Percentiles rank a stretch among this genome's conserved stretches.
Evolutionary conservation across 2,113 vertebrate species (phyloP).

Genomic region (Cepphus grylle): DNA sequence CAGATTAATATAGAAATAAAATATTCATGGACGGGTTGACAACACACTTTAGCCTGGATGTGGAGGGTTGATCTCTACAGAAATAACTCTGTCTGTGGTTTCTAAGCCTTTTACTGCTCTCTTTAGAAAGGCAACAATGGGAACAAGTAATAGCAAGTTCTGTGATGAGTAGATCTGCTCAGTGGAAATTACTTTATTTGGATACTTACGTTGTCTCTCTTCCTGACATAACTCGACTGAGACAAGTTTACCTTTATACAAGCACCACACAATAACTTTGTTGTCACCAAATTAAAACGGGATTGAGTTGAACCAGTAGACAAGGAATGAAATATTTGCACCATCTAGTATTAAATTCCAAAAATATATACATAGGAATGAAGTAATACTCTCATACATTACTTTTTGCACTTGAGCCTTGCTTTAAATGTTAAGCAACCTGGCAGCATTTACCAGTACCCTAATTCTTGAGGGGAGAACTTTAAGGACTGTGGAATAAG

Average conservation of each 20-base stretch:
- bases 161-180: neutral
- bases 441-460: neutral
- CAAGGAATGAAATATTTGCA: neutral
- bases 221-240: neutral
- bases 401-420: neutral
- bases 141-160: neutral
- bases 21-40: neutral
- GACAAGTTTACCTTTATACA: neutral
- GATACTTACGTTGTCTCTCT: neutral
- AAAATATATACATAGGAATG: neutral
- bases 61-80: neutral
- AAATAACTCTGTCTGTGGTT: neutral
- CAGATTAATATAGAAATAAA: neutral
- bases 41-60: neutral
- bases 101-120: neutral
- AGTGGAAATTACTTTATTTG: neutral
- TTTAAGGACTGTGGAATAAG: neutral
- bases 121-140: neutral
- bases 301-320: neutral
- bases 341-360: neutral
- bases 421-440: neutral
- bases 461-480: neutral
- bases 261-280: neutral
- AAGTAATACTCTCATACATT: neutral
- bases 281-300: neutral